phyloP scores from a whole-genome alignment of 2,888 invertebrate genomes.

The Phengaris alcon region DNA sequence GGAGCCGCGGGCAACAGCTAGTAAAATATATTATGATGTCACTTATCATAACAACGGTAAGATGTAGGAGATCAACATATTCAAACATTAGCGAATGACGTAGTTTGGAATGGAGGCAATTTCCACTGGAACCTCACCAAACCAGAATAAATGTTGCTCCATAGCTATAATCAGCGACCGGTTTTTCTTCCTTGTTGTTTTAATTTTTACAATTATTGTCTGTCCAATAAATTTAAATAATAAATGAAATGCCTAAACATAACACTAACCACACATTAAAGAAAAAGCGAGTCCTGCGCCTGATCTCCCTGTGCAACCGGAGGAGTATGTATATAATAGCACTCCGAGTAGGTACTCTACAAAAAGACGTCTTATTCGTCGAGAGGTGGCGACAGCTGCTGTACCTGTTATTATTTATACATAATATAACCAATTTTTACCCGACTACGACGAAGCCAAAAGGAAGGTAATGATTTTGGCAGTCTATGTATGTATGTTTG shows the following conservation, averaged over 20 bases:
- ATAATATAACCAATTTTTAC: too few relatives aligned
- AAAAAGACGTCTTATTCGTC: too few relatives aligned
- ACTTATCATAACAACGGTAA: not conserved
- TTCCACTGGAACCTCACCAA: constrained; percentile 22
- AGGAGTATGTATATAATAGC: not conserved
- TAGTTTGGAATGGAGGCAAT: constrained; percentile 8
- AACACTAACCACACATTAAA: not conserved
- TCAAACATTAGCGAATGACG: constrained; percentile 13
- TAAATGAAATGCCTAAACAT: not conserved
- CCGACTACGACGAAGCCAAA: too few relatives aligned
- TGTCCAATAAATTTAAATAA: not conserved
- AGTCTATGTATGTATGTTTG: too few relatives aligned
- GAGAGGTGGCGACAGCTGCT: too few relatives aligned
- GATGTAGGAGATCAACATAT: not conserved
- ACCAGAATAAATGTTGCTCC: constrained; percentile 6
- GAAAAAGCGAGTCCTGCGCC: too few relatives aligned
- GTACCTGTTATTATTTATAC: too few relatives aligned
- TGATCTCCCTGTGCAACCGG: too few relatives aligned
- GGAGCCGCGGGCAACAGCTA: too few relatives aligned
- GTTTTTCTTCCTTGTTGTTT: not conserved
- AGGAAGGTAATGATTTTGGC: too few relatives aligned
- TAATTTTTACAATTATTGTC: not conserved
- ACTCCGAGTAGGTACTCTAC: too few relatives aligned
- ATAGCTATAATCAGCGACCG: not conserved
- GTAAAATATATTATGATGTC: too few relatives aligned